Evolutionary conservation across 2,888 invertebrate genomes (phyloP), one percentile per base, ranked within the genome.

Genomic region (Axea sp.): DNA sequence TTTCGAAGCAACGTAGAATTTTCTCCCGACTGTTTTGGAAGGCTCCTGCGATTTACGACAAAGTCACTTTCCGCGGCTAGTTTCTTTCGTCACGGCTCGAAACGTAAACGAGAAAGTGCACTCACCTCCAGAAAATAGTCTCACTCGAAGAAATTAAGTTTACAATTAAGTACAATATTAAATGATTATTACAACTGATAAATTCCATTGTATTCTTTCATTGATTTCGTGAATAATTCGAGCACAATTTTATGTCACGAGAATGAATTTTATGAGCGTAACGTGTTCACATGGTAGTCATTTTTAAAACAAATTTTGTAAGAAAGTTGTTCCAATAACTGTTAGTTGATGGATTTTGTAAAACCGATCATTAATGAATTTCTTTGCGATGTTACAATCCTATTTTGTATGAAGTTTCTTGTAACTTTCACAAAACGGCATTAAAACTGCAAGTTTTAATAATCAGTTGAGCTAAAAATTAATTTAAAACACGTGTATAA

Each of bases 31-130:
- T 14, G 49, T 64, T 55, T 47, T 47, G 28, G 47, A 47, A 67
- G 73, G 60, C 47, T 53, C 47, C 49, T 35, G 55, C 64, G 41
- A 69, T 69, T 65, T 69, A 75, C 45, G 74, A 75, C 69, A 60
- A 62, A 71, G 65, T 75, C 62, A 71, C 74, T 75, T 75, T 75
- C 69, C 76, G 73, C 30, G 45, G 73, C 55, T 43, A 59, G 76
- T 73, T 76, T 71, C 76, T 73, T 73, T 72, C 73, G 76, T 76
- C 71, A 73, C 76, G 76, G 76, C 69, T 71, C 67, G 62, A 53
- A 67, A 76, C 65, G 51, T 73, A 62, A 62, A 41, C 73, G 76
- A 67, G 76, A 76, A 76, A 76, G 76, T 76, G 71, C 73, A 62
- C 51, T 65, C 64, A 64, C 60, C 47, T 64, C 57, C 65, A 45